A percentile compares a stretch with the other conserved stretches of the same genome.
These are phyloP conservation scores for Drosophila albomicans DNA, from an alignment of 1,140 invertebrate species.

Conservation along the genomic window DNA sequence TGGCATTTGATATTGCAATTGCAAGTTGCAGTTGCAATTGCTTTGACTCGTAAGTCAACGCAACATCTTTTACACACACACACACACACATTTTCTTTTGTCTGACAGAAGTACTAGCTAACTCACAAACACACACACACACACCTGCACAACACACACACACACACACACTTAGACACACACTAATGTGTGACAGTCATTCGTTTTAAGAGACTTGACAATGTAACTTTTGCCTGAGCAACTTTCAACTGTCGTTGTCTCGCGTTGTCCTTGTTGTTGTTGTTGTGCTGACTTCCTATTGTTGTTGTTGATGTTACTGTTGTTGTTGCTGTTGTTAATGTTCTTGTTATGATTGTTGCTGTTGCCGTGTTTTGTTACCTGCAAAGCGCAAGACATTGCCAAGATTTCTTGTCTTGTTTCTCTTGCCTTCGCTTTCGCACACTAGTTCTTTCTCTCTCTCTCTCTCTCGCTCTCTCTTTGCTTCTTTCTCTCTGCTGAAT, in stretches of 20 bases:
- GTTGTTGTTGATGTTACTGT: constrained; percentile 1
- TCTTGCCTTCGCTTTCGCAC: background rate
- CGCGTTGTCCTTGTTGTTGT: constrained; percentile 34
- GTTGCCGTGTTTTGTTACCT: constrained; percentile 23
- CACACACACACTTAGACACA: constrained; percentile 6
- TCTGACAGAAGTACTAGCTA: constrained; percentile 1
- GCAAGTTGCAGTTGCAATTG: background rate
- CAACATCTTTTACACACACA: constrained; percentile 1
- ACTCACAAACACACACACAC: background rate
- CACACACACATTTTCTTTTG: constrained; percentile 10
- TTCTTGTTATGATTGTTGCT: constrained; percentile 10
- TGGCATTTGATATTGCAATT: constrained; percentile 15
- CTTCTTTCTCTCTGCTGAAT: background rate
- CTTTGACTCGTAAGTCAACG: background rate
- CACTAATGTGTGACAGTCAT: constrained; percentile 31
- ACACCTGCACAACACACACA: background rate
- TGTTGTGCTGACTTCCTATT: constrained; percentile 24
- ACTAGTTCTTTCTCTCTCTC: background rate
- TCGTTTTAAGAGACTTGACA: constrained; percentile 51
- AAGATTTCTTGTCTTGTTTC: constrained; percentile 6
- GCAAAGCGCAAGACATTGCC: constrained; percentile 5
- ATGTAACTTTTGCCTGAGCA: constrained; percentile 52
- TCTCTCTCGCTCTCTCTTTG: background rate
- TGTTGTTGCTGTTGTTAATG: constrained; percentile 31
- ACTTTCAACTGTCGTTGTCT: constrained; percentile 32